phyloP scores from a whole-genome alignment of 2,113 vertebrate species.

The Oreocharis arfaki region DNA sequence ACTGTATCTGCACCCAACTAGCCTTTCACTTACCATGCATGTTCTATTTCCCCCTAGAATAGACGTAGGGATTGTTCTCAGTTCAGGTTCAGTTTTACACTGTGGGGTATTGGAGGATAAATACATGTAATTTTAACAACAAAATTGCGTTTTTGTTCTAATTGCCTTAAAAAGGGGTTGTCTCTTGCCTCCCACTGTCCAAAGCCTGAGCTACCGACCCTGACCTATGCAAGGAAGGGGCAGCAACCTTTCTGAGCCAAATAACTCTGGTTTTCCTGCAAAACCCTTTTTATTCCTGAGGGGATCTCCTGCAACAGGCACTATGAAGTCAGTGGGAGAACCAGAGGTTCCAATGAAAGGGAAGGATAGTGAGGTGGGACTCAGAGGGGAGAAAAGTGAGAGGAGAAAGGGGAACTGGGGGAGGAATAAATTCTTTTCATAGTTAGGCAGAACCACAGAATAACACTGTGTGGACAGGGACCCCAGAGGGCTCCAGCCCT shows the following conservation, averaged over 20 bases:
- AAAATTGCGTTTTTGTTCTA: not conserved
- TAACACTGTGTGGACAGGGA: not conserved
- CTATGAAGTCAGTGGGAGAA: not conserved
- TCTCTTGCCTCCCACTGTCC: not conserved
- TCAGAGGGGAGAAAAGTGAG: not conserved
- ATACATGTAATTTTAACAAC: not conserved
- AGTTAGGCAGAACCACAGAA: not conserved
- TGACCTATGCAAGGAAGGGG: not conserved
- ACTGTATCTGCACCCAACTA: not conserved
- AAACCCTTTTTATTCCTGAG: not conserved
- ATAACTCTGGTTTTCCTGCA: not conserved
- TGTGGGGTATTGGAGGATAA: not conserved
- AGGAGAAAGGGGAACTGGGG: not conserved
- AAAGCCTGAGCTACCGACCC: not conserved
- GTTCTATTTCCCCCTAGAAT: not conserved
- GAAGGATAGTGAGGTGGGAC: not conserved
- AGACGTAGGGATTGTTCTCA: not conserved
- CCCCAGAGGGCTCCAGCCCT: not conserved
- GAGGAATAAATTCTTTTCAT: not conserved
- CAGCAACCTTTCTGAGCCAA: not conserved
- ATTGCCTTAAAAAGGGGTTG: not conserved
- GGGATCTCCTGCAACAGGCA: not conserved
- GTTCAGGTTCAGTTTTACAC: not conserved
- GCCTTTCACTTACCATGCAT: not conserved
- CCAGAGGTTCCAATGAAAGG: not conserved